phyloP scores from a whole-genome alignment of 2,888 invertebrate species.

The Drosophila affinis region DNA sequence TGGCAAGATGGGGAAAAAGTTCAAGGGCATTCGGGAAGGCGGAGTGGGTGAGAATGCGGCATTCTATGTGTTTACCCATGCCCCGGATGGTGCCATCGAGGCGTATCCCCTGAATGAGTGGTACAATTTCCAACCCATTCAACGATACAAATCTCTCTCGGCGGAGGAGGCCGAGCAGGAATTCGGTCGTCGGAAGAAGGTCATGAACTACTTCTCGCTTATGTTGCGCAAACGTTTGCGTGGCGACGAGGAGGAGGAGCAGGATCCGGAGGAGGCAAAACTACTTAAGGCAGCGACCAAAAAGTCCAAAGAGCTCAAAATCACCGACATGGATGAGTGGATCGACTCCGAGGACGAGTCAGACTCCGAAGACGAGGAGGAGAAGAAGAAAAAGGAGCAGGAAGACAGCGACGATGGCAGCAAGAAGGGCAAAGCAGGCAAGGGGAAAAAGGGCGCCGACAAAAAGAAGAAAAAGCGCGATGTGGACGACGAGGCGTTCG shows the following conservation, averaged over 20 bases:
- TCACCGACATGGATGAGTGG: conserved; percentile 98
- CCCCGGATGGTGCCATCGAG: conserved; percentile 96
- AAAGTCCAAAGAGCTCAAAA: conserved; percentile 88
- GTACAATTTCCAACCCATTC: conserved; percentile 85
- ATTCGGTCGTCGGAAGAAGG: conserved; percentile 97
- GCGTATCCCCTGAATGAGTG: conserved; percentile 98
- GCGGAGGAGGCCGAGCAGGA: conserved; percentile 99
- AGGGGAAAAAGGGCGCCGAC: conserved; percentile 85
- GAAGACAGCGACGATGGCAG: conserved; percentile 86
- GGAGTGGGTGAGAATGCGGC: conserved; percentile 98
- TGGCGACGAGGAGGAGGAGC: conserved; percentile 87
- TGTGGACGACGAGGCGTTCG: conserved; percentile 94
- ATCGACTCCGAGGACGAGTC: conserved; percentile 92
- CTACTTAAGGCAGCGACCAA: conserved; percentile 86
- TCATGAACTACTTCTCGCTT: conserved; percentile 96
- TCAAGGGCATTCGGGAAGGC: conserved; percentile 96
- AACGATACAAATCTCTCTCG: conserved; percentile 94
- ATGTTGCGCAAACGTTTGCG: conserved; percentile 96
- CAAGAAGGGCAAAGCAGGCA: conserved; percentile 87
- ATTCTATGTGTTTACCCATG: conserved; percentile 99
- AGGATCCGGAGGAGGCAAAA: conserved; percentile 88
- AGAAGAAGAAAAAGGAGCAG: conserved; percentile 88
- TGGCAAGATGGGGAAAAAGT: conserved; percentile 91
- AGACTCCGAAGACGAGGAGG: conserved; percentile 88
- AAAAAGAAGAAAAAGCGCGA: conserved; percentile 90